Base-by-base conservation (phyloP, 2,797 vertebrate species). In the Mionectes olivaceus region DNA sequence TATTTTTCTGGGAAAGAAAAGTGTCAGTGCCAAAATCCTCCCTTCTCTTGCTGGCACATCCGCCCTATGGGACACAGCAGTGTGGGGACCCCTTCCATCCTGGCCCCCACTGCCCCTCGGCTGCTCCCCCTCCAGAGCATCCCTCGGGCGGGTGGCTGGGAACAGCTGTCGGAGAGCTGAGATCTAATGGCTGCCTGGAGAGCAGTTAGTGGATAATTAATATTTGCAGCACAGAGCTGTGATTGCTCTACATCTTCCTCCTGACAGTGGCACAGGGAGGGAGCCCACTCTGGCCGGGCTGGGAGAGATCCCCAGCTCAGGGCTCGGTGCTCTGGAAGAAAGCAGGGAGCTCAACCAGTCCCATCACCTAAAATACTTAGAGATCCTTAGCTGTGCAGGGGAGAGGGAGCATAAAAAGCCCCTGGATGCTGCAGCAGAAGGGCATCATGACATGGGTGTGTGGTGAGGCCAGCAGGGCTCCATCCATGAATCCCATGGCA, bases 171-270 rank as follows among this genome's bases (percentile, higher is more conserved):
- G 33, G 95, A 89, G 95, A 96, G 96, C 97, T 46, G 96, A 69
- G 96, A 69, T 39, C 50, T 95, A 96, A 97, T 97, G 97, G 94
- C 97, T 94, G 97, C 98, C 97, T 96, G 95, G 98, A 97, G 98
- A 98, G 98, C 97, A 97, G 97, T 98, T 98, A 98, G 97, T 82
- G 95, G 97, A 97, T 98, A 98, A 98, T 98, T 98, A 98, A 98
- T 98, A 98, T 98, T 97, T 98, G 97, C 95, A 82, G 98, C 97
- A 95, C 93, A 93, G 97, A 92, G 95, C 96, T 92, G 94, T 90
- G 97, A 97, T 97, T 87, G 96, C 95, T 87, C 93, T 97, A 94
- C 93, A 89, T 97, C 96, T 97, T 97, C 92, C 63, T 78, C 65
- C 91, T 90, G 96, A 97, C 95, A 94, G 96, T 16, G 1, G 90